Base-by-base conservation (phyloP, 1,140 invertebrate species). In the Neodiprion lecontei region DNA sequence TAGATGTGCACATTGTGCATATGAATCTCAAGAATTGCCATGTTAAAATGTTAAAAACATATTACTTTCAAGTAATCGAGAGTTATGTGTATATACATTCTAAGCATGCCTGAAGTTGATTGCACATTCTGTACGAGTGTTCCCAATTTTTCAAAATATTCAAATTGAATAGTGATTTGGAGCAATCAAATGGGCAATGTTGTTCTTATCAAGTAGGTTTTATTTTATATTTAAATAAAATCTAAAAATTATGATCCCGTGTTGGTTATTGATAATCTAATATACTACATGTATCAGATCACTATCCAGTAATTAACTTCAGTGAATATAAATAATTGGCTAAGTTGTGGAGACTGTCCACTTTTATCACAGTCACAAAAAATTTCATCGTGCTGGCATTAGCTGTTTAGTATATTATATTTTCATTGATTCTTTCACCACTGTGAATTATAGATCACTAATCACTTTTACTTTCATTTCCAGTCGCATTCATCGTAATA, bases 11-110 rank as follows among this genome's bases (percentile, higher is more conserved):
- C 11, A 61, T 61, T 61, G n/a, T 61, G 53, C 53, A 61, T 61
- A 17, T 61, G 53, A 61, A 12, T 12, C 53, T 61, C 11, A 61
- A 61, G n/a, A 61, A 61, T 61, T 61, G 53, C n/a, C 53, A 61
- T 61, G 11, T 12, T 17, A 61, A 61, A 61, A 61, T 61, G 53
- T 61, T 40, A 40, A 40, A 40, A 17, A 61, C 53, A 17, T 61
- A 61, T n/a, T 61, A 61, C 53, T 61, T 61, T 61, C 11, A 61
- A 61, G 53, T 61, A 61, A 61, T 61, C 53, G 53, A 61, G 53
- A 61, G 53, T 61, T 14, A 61, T 61, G 53, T 61, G 7, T 9
- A 61, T 61, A 17, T 61, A 61, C 53, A 61, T 61, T 61, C n/a
- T 17, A 61, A 17, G 53, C 53, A 14, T 61, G 53, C 53, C 11